A percentile compares a stretch with the other conserved stretches of the same genome.
These are phyloP conservation scores for Rhagium mordax DNA, from an alignment of 2,888 invertebrate species.

Conservation along the genomic window DNA sequence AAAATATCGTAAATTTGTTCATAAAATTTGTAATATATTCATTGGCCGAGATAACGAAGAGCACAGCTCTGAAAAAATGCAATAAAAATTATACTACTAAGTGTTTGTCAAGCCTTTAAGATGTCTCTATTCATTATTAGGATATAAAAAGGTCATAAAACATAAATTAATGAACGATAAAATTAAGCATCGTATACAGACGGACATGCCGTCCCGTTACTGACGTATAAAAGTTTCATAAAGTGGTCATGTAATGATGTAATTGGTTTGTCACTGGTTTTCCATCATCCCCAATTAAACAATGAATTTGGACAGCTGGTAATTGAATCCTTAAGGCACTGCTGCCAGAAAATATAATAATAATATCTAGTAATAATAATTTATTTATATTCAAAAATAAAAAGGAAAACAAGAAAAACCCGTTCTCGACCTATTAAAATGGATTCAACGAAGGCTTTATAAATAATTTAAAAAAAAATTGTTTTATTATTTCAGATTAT, in stretches of 20 bases:
- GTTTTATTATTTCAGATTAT: too few species aligned
- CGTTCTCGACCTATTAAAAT: too few species aligned
- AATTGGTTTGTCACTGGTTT: conserved; percentile 16
- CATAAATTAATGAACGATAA: conserved; percentile 51
- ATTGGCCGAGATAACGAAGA: conserved; percentile 4
- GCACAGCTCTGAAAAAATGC: conserved; percentile 32
- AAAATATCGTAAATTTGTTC: conserved; percentile 32
- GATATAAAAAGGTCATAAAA: conserved; percentile 47
- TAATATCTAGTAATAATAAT: neutral
- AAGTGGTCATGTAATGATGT: conserved; percentile 12
- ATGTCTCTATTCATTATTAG: conserved; percentile 50
- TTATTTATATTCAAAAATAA: too few species aligned
- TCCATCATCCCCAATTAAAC: neutral
- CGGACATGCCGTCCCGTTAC: conserved; percentile 23
- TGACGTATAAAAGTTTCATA: conserved; percentile 19
- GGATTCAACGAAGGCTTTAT: too few species aligned
- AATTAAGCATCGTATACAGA: conserved; percentile 32
- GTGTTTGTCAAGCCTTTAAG: conserved; percentile 48
- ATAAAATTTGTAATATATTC: conserved; percentile 34
- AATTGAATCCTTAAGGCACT: too few species aligned
- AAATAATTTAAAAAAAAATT: too few species aligned
- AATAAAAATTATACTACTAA: conserved; percentile 51
- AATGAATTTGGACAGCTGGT: neutral
- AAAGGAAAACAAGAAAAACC: too few species aligned
- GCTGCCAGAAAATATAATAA: too few species aligned